phyloP scores from a whole-genome alignment of 2,888 invertebrate species.

The Calliopum simillimum region DNA sequence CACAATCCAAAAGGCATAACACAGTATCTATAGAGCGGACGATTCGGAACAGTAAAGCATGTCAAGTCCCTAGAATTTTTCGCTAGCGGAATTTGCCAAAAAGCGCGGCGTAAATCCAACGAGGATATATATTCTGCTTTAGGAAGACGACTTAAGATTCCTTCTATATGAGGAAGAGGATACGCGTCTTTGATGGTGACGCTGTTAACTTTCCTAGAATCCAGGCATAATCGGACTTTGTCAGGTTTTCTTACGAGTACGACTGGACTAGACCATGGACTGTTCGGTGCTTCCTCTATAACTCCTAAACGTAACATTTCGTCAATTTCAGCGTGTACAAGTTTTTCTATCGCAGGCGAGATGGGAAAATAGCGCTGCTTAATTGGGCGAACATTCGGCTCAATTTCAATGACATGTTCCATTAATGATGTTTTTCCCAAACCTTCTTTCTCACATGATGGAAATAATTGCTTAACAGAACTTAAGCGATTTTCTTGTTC shows the following conservation, averaged over 20 bases:
- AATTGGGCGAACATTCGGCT: conserved; percentile 18
- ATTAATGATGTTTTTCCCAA: conserved; percentile 22
- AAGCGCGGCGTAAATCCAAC: conserved; percentile 36
- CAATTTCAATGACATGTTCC: conserved; percentile 19
- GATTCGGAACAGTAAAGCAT: too few relatives aligned
- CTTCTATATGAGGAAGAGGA: conserved; percentile 42
- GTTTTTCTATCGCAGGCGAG: conserved; percentile 28
- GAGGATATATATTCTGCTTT: conserved; percentile 37
- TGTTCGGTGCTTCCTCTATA: conserved; percentile 28
- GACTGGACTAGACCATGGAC: conserved; percentile 36
- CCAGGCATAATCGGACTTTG: conserved; percentile 53
- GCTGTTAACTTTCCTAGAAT: conserved; percentile 53
- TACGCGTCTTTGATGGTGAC: conserved; percentile 47
- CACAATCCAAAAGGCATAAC: too few relatives aligned
- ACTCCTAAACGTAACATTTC: conserved; percentile 28
- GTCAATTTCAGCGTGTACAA: conserved; percentile 25
- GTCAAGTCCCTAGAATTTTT: too few relatives aligned
- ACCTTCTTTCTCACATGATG: conserved; percentile 1
- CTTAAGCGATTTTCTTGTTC: too few relatives aligned
- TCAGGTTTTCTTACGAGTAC: too few relatives aligned
- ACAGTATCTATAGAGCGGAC: too few relatives aligned
- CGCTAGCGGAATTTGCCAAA: too few relatives aligned
- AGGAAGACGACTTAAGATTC: conserved; percentile 39
- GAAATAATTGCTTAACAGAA: neutral
- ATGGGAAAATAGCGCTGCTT: conserved; percentile 29